Conservation (phyloP, 2,797 vertebrate genomes). For the Thalassophryne amazonica region DNA sequence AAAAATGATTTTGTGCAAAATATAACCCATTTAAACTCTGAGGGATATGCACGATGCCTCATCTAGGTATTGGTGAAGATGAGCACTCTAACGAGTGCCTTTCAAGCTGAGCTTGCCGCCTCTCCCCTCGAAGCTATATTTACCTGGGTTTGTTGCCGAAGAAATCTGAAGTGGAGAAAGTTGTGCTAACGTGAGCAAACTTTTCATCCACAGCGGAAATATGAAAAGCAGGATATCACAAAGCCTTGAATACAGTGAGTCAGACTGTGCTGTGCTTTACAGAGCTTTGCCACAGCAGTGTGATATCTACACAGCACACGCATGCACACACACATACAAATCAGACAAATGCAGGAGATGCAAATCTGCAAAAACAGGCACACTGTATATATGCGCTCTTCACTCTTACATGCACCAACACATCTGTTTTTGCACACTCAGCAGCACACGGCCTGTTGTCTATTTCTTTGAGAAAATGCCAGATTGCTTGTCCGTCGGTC, state of each 20-base stretch:
- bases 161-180: slow-evolving; percentile 58
- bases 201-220: slow-evolving; percentile 59
- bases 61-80: no score
- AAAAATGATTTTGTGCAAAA: no score
- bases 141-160: slow-evolving; percentile 34
- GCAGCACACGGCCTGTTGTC: slow-evolving; percentile 51
- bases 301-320: slow-evolving; percentile 69
- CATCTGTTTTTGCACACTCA: slow-evolving; percentile 58
- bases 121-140: no score
- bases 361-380: slow-evolving; percentile 58
- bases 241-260: slow-evolving; percentile 58
- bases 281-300: slow-evolving; percentile 53
- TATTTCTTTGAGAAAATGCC: slow-evolving; percentile 45
- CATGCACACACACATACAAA: slow-evolving; percentile 61
- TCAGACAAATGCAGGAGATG: slow-evolving; percentile 43
- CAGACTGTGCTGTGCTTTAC: slow-evolving; percentile 53
- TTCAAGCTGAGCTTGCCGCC: no score
- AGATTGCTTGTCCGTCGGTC: slow-evolving; percentile 45
- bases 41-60: no score
- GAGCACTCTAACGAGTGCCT: no score
- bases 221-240: slow-evolving; percentile 60
- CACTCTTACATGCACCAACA: slow-evolving; percentile 18
- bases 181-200: slow-evolving; percentile 61
- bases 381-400: slow-evolving; percentile 36
- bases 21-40: no score